Evolutionary conservation across 2,113 vertebrate genomes (phyloP), one percentile per base, ranked within the genome.

Genomic region (Peucedramus taeniatus): DNA sequence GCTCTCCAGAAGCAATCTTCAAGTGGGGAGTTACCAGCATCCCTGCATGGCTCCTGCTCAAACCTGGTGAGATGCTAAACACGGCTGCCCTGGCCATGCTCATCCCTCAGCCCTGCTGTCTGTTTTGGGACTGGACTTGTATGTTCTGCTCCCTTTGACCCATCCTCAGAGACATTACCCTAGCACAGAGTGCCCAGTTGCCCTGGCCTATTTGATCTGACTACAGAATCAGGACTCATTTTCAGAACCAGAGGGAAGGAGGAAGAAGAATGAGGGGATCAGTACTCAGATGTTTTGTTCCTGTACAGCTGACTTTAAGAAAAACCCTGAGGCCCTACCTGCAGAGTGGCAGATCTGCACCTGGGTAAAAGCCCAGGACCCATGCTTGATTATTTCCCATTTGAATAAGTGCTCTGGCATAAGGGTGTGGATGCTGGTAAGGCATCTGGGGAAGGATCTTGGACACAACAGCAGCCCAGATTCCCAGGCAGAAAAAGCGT

Each of bases 371-470:
- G 60, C 72, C 56, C 60, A 87, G 65, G 49, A 64, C 31, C 28
- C 44, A 15, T 45, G 77, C 56, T 45, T 77, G 89, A 71, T 78
- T 81, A 87, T 95, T 94, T 94, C 69, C 53, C 91, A 21, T 81
- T 90, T 84, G 68, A 89, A 56, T 87, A 89, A 92, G 30, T 78
- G 47, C 33, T 86, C 75, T 90, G 93, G 80, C 85, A 69, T 78
- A 77, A 66, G 83, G 60, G 49, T 81, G 68, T 83, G 35, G 40
- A 78, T 89, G 61, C 83, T 94, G 93, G 91, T 83, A 96, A 92
- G 74, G 53, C 28, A 37, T 83, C 69, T 91, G 37, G 74, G 40
- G 21, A 94, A 85, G 40, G 78, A 87, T 87, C 71, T 78, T 92
- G 44, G 49, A 82, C 87, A 54, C 51, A 89, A 44, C 61, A 79